phyloP scores from a whole-genome alignment of 2,797 vertebrate species.

The Eremophila alpestris region DNA sequence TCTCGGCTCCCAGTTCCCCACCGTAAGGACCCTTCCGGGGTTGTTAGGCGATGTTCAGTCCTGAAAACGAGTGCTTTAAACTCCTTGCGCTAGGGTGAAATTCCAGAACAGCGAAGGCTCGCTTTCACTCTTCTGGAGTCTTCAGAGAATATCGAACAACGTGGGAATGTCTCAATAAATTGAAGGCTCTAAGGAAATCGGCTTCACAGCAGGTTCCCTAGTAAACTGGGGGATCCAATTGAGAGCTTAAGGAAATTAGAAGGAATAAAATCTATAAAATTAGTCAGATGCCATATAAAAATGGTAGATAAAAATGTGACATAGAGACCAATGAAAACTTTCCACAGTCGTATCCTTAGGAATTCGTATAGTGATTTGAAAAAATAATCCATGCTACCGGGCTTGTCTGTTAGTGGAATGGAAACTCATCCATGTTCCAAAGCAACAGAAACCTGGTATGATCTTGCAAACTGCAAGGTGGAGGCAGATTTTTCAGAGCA shows the following conservation, averaged over 20 bases:
- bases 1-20: background rate
- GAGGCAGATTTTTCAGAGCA: background rate
- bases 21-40: background rate
- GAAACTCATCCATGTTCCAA: background rate
- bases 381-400: rapidly evolving
- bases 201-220: background rate
- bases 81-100: background rate
- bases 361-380: background rate
- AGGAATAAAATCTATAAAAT: background rate
- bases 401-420: background rate
- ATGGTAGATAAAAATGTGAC: background rate
- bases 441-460: background rate
- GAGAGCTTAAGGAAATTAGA: background rate
- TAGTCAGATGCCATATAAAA: background rate
- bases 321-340: background rate
- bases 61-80: background rate
- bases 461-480: background rate
- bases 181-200: background rate
- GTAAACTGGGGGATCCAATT: background rate
- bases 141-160: background rate
- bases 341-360: background rate
- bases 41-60: background rate
- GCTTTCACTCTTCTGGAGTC: background rate
- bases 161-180: background rate
- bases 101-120: background rate